Evolutionary conservation across 2,888 invertebrate genomes (phyloP).

Genomic region (Cartodere bifasciata): DNA sequence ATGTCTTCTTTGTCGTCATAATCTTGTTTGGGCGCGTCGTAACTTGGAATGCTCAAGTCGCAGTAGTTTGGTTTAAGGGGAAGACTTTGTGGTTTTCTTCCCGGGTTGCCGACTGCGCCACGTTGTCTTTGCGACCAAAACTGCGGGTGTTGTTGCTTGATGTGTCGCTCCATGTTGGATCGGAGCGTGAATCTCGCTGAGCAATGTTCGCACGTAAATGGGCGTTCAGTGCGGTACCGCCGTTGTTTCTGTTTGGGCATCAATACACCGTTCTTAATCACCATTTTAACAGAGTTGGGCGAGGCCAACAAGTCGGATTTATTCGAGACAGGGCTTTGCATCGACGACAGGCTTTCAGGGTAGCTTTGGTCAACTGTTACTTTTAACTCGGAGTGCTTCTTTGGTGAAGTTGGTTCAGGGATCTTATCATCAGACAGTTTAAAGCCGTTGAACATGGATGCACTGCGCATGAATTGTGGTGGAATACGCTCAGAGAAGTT

Average conservation of each 20-base stretch:
- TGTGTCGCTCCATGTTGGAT: slow-evolving; percentile 92
- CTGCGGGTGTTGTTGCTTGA: slow-evolving; percentile 88
- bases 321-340: slow-evolving; percentile 35
- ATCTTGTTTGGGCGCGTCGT: slow-evolving; percentile 26
- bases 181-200: slow-evolving; percentile 79
- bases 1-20: slow-evolving; percentile 32
- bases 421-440: too few species aligned
- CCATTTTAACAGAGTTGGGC: slow-evolving; percentile 69
- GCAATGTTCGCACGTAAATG: slow-evolving; percentile 84
- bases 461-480: slow-evolving; percentile 16
- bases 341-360: slow-evolving; percentile 32
- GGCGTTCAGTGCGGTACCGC: slow-evolving; percentile 78
- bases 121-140: slow-evolving; percentile 73
- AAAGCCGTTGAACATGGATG: slow-evolving; percentile 18
- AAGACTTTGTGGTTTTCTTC: slow-evolving; percentile 34
- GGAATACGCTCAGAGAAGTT: slow-evolving; percentile 21
- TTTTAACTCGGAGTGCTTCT: slow-evolving; percentile 18
- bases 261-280: slow-evolving; percentile 77
- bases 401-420: slow-evolving; percentile 18
- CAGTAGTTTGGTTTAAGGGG: slow-evolving; percentile 24
- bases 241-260: slow-evolving; percentile 89
- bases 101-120: slow-evolving; percentile 41
- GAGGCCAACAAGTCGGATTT: slow-evolving; percentile 41
- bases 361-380: slow-evolving; percentile 39
- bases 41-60: slow-evolving; percentile 27